Base-by-base conservation (phyloP, 1,140 invertebrate species). In the Brachionus paranguensis region DNA sequence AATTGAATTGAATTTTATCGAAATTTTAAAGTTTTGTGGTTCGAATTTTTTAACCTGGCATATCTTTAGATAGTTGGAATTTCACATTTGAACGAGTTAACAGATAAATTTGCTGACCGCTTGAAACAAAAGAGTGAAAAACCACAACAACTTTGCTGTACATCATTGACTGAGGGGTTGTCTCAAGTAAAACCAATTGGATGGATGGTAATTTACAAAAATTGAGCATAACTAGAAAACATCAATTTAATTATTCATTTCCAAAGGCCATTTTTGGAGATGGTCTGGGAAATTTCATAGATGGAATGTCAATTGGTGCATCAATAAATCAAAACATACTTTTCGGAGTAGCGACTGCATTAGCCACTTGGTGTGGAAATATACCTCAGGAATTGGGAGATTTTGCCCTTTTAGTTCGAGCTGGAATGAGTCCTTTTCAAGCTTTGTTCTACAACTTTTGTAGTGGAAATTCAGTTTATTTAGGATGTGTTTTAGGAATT, bases 231-330 rank as follows among this genome's bases (percentile, higher is more conserved):
- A 33, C 29, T 2, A 65, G 6, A 11, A 29, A 29, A 64, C 0
- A 6, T 24, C 2, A 24, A 24, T 27, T 11, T 11, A 8, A 24
- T 20, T 20, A 11, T 8, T 60, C 2, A 64, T 64, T 64, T 64
- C 14, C 37, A 41, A 72, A 72, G 68, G 78, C 78, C 65, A 92
- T 93, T 78, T 92, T 93, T 87, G 93, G 93, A 3, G 93, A 93
- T 89, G 93, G 92, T 2, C 87, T 93, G 43, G 93, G 93, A 86
- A 93, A 93, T 86, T 92, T 93, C 85, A 93, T 93, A 64, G 93
- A 93, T 87, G 93, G 93, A 3, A 87, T 93, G 7, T 92, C 92
- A 10, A 93, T 93, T 84, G 92, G 93, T 4, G 93, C 93, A 17
- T 92, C 92, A 17, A 93, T 93, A 86, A 91, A 91, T 53, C 89